phyloP scores from a whole-genome alignment of 2,797 vertebrate species.

The Artibeus lituratus region DNA sequence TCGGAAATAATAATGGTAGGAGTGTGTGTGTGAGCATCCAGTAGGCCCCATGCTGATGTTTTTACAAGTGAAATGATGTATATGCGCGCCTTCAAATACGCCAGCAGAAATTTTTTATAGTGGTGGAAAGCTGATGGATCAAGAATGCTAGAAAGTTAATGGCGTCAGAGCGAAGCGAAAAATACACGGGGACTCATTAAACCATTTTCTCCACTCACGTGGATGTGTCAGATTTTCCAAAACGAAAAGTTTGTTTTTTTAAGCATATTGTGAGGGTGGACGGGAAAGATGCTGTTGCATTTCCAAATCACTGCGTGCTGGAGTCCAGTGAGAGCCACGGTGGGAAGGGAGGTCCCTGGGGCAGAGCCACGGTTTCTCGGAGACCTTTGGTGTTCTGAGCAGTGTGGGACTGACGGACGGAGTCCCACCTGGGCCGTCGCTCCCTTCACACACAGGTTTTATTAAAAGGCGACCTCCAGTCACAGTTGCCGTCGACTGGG shows the following conservation, averaged over 20 bases:
- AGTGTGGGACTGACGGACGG: neutral
- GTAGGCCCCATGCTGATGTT: neutral
- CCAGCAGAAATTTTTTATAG: neutral
- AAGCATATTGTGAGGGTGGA: neutral
- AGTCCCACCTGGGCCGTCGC: neutral
- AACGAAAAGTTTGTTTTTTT: neutral
- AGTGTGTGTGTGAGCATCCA: neutral
- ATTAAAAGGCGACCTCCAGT: neutral
- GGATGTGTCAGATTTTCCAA: neutral
- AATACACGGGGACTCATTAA: fast-evolving
- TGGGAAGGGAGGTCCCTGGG: neutral
- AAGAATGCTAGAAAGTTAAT: neutral
- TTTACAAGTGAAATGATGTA: neutral
- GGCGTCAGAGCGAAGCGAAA: neutral
- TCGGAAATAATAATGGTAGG: neutral
- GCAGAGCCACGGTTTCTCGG: neutral
- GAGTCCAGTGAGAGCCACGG: neutral
- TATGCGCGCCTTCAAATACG: neutral
- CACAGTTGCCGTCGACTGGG: neutral
- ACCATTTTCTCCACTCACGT: neutral
- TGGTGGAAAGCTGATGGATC: neutral
- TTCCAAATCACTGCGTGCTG: neutral
- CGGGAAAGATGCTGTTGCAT: neutral
- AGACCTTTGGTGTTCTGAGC: neutral
- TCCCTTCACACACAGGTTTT: neutral